These are phyloP conservation scores for Polydrusus tereticollis DNA, from an alignment of 2,888 invertebrate species.

Conservation along the genomic window DNA sequence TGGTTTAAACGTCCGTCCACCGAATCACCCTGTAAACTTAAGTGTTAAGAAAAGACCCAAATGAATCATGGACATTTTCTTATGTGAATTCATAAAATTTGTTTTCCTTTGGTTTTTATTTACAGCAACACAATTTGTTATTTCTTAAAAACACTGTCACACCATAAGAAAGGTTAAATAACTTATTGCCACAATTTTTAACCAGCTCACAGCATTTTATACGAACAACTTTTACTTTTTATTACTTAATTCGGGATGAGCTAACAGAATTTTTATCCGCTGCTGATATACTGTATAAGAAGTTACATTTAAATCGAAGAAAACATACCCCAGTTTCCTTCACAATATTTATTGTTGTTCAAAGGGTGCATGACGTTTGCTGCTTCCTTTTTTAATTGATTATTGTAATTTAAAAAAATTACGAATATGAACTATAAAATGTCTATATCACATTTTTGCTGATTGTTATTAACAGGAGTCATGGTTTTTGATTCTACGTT, in stretches of 20 bases:
- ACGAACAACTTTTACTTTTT: not conserved
- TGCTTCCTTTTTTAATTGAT: not conserved
- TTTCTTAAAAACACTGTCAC: not conserved
- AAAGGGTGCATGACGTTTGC: not conserved
- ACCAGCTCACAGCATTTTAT: not conserved
- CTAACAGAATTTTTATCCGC: no score
- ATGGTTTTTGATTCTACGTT: no score
- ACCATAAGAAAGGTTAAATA: not conserved
- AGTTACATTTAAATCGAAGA: not conserved
- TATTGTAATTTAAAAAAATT: not conserved
- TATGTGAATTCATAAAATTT: no score
- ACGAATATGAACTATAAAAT: no score
- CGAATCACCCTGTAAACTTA: no score
- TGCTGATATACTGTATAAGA: no score
- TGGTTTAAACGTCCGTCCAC: no score
- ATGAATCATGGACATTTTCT: no score
- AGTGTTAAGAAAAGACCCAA: no score
- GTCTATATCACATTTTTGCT: no score
- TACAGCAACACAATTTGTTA: not conserved
- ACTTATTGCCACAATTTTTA: not conserved
- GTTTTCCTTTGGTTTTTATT: not conserved
- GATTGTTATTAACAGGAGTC: no score
- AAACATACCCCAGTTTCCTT: constrained; percentile 4
- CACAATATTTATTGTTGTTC: not conserved
- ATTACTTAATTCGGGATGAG: not conserved